Evolutionary conservation across 2,797 vertebrate species (phyloP).

Genomic region (Ctenosaura bakeri): DNA sequence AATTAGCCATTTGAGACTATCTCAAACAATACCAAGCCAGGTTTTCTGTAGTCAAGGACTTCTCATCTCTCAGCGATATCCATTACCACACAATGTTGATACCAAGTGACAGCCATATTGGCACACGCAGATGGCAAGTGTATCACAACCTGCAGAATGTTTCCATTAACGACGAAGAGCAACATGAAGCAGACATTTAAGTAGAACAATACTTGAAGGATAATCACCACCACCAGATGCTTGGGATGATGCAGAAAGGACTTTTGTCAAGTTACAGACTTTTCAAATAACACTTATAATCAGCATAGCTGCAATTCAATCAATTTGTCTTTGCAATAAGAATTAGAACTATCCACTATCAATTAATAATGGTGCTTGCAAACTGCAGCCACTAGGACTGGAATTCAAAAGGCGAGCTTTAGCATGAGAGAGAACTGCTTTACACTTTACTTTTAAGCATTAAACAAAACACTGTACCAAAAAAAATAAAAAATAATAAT

Average conservation of each 20-base stretch:
- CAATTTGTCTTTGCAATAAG: neutral
- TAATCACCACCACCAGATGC: no score
- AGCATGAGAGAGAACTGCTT: neutral
- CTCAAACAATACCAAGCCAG: neutral
- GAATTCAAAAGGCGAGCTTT: neutral
- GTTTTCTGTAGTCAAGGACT: neutral
- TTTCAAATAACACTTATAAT: neutral
- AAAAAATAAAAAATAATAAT: no score
- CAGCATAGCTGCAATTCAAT: no score
- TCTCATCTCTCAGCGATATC: neutral
- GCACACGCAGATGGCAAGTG: neutral
- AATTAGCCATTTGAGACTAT: neutral
- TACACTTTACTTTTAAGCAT: no score
- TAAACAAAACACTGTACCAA: neutral
- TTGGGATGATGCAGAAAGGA: neutral
- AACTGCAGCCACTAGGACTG: neutral
- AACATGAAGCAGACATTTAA: neutral
- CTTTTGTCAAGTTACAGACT: neutral
- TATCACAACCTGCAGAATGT: neutral
- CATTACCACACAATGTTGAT: neutral
- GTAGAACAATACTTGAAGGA: no score
- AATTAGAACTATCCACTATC: no score
- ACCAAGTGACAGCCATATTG: neutral
- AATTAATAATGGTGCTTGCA: neutral
- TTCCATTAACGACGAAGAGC: neutral